Conservation (phyloP, 2,113 vertebrate genomes). For the Tragelaphus buxtoni region DNA sequence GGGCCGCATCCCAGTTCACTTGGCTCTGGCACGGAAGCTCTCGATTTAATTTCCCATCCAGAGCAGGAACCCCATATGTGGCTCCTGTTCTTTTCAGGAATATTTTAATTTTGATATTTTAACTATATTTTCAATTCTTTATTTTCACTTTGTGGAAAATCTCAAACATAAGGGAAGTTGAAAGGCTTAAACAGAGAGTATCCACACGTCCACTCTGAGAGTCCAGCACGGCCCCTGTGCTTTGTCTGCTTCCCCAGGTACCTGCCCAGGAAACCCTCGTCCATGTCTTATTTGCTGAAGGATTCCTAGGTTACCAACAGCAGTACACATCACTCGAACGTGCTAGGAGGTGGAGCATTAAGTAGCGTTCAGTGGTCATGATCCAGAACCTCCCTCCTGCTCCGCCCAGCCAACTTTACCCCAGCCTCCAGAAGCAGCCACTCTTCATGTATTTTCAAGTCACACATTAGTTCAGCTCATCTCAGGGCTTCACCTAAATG, state of each 20-base stretch:
- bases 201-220: fast-evolving
- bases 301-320: background rate
- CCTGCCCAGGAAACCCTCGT: background rate
- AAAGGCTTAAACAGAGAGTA: background rate
- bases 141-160: background rate
- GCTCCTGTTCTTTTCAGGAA: background rate
- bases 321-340: fast-evolving
- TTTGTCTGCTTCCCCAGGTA: fast-evolving
- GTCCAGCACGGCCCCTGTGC: fast-evolving
- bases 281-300: background rate
- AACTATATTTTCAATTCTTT: background rate
- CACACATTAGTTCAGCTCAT: no score
- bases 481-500: background rate
- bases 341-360: background rate
- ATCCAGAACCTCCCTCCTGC: no score
- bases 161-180: background rate
- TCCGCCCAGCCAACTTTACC: fast-evolving
- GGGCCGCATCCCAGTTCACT: background rate
- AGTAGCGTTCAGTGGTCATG: background rate
- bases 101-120: background rate
- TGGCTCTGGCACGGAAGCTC: fast-evolving
- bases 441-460: no score
- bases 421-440: background rate
- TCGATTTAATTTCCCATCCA: background rate
- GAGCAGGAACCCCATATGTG: background rate